Evolutionary conservation across 2,888 invertebrate species (phyloP), one percentile per base, ranked within the genome.

Genomic region (Zele albiditarsus): DNA sequence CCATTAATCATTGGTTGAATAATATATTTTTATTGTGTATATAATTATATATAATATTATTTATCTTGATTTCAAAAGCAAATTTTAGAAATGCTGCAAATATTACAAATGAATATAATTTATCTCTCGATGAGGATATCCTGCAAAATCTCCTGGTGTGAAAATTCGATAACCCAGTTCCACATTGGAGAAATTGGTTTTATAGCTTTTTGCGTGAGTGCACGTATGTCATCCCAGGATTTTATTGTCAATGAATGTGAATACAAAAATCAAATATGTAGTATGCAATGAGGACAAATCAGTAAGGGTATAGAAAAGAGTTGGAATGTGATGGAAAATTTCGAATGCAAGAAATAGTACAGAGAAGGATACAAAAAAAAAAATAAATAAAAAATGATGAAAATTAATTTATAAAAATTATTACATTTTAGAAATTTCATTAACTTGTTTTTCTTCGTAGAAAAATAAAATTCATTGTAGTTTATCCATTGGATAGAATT

Each of bases 81-180:
- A 38, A 38, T 38, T 8, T 38, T 12, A 12, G 2, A 12, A 8
- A 38, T 12, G 38, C 2, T 38, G 10, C 12, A 12, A 8, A 38
- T 38, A 38, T 38, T 38, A 12, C 38, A 38, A 38, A 12, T 38
- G 12, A 12, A 38, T 38, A 12, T 8, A 12, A 38, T 38, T 38
- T 12, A 38, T 38, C 38, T 38, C 10, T 12, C 2, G 12, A 38
- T 38, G 38, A 38, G 46, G n/a, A 46, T 46, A n/a, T 46, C 46
- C 46, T 46, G 46, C 3, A n/a, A 16, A 46, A 46, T 27, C 20
- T 16, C 31, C 25, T n/a, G 12, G 28, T 58, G 72, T 65, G 75
- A 77, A 78, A 79, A 79, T 77, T 73, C 67, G 70, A 78, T 80
- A 77, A 80, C 76, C 77, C 76, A 76, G 74, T 76, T 79, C 60